Conservation (phyloP, 23 tunicate genomes). For the Ciona savignyi region DNA sequence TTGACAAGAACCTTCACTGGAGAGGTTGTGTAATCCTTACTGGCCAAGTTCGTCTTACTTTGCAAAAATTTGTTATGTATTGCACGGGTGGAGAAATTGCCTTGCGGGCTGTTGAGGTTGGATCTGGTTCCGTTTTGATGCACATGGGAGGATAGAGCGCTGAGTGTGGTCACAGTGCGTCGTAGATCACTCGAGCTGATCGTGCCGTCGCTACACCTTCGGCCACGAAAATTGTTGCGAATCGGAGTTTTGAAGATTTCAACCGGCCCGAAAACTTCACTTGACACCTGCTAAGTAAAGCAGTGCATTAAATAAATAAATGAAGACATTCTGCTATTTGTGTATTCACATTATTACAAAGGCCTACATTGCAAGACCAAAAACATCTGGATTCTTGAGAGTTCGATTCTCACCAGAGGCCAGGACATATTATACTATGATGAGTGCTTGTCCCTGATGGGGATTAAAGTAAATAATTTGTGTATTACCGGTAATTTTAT, state of each 20-base stretch:
- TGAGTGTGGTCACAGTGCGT: constrained; percentile 1
- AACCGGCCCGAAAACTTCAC: not conserved
- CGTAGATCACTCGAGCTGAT: constrained; percentile 1
- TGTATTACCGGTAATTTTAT: no score
- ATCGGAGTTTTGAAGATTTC: not conserved
- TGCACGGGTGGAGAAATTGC: not conserved
- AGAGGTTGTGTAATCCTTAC: not conserved
- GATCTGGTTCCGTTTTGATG: constrained; percentile 23
- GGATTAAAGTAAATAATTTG: no score
- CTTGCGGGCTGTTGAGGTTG: constrained; percentile 7
- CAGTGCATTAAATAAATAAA: not conserved
- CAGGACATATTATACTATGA: no score
- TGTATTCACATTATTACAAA: not conserved
- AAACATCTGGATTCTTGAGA: no score
- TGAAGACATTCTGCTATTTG: not conserved
- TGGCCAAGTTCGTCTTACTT: not conserved
- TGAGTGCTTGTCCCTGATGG: no score
- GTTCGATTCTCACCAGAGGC: no score
- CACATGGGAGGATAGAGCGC: constrained; percentile 9
- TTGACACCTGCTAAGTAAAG: not conserved
- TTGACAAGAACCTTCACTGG: constrained; percentile 8
- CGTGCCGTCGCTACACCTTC: constrained; percentile 27
- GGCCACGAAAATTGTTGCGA: not conserved
- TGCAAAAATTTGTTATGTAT: constrained; percentile 1
- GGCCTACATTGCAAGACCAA: no score